Evolutionary conservation across 2,888 invertebrate species (phyloP).

Genomic region (Meteorus cinctellus): DNA sequence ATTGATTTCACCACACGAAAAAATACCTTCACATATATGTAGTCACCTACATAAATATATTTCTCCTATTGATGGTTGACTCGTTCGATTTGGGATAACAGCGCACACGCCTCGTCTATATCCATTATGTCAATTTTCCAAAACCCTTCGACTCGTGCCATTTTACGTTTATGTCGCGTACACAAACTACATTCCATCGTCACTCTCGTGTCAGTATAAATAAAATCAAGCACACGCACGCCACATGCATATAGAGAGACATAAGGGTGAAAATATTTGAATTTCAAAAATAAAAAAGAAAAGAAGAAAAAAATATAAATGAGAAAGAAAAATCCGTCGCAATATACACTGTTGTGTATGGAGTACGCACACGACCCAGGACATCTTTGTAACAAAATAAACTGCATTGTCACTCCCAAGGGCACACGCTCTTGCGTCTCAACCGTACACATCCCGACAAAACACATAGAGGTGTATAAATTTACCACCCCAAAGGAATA

Average conservation of each 20-base stretch:
- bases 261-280: constrained; percentile 31
- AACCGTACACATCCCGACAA: not conserved
- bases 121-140: constrained; percentile 40
- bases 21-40: not conserved
- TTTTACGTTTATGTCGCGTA: constrained; percentile 17
- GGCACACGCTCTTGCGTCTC: constrained; percentile 21
- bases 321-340: not conserved
- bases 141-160: constrained; percentile 24
- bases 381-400: constrained; percentile 17
- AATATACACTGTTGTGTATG: not conserved
- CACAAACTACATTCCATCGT: constrained; percentile 3
- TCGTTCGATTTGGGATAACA: constrained; percentile 8
- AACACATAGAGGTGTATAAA: not conserved
- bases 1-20: no score
- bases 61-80: constrained; percentile 29
- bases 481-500: not conserved
- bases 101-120: constrained; percentile 37
- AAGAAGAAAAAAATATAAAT: not conserved
- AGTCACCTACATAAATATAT: constrained; percentile 28
- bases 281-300: constrained; percentile 24
- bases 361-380: not conserved
- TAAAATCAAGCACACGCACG: not conserved
- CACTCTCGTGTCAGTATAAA: constrained; percentile 20
- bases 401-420: constrained; percentile 35
- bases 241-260: not conserved